Conservation (phyloP, 1,140 invertebrate species). For the Ostrea edulis region DNA sequence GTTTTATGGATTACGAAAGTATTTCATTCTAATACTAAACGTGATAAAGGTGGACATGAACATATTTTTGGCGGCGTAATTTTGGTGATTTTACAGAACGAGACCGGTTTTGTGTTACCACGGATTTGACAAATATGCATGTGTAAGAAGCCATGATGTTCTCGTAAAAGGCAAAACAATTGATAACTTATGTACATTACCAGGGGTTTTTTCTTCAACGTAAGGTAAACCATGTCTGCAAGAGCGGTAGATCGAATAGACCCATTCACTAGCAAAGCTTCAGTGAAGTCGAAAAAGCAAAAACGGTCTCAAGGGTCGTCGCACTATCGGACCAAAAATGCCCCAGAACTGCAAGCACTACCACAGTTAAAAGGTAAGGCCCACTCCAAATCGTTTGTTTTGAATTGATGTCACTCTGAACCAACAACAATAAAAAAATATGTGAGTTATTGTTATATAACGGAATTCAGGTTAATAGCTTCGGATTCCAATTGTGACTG, state of each 20-base stretch:
- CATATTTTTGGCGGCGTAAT: slow-evolving; percentile 13
- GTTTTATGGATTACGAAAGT: slow-evolving; percentile 35
- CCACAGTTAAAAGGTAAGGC: slow-evolving; percentile 78
- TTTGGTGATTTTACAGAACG: slow-evolving; percentile 12
- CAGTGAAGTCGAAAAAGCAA: slow-evolving; percentile 79
- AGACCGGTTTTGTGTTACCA: slow-evolving; percentile 61
- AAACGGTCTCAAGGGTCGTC: slow-evolving; percentile 80
- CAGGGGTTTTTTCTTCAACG: slow-evolving; percentile 46
- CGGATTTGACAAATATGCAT: slow-evolving; percentile 69
- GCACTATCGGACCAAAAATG: slow-evolving; percentile 79
- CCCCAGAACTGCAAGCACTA: slow-evolving; percentile 78
- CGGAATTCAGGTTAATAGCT: background rate
- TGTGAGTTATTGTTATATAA: background rate
- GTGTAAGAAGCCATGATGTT: slow-evolving; percentile 61
- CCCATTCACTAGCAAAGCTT: slow-evolving; percentile 78
- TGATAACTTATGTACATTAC: slow-evolving; percentile 21
- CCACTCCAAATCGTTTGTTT: background rate
- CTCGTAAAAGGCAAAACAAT: slow-evolving; percentile 51
- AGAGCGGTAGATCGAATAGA: slow-evolving; percentile 78
- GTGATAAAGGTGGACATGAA: slow-evolving; percentile 19
- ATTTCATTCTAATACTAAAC: slow-evolving; percentile 22
- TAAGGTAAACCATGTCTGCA: slow-evolving; percentile 71
- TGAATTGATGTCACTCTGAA: background rate
- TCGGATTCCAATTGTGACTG: background rate
- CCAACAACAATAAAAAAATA: background rate